These are phyloP conservation scores for Hetaerina americana DNA, from an alignment of 1,140 invertebrate genomes.

Conservation along the genomic window DNA sequence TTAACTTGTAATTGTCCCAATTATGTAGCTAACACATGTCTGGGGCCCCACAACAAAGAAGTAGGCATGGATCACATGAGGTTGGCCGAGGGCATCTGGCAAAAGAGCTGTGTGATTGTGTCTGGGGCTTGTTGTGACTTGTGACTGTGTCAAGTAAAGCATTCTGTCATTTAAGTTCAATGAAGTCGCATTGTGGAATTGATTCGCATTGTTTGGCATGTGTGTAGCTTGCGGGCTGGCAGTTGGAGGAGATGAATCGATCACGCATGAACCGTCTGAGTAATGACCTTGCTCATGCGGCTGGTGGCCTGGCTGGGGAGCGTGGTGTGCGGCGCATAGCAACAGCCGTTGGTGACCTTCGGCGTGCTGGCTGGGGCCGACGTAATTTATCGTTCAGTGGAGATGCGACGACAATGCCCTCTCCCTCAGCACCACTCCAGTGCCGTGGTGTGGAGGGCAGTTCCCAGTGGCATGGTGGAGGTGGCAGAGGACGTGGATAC, in stretches of 20 bases:
- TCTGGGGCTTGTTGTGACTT: too few relatives aligned
- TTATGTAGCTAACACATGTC: too few relatives aligned
- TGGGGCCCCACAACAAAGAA: too few relatives aligned
- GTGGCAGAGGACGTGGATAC: background rate
- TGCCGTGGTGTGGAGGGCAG: background rate
- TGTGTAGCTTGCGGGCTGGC: background rate
- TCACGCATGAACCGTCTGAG: background rate
- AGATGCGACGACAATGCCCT: background rate
- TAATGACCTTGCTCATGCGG: background rate
- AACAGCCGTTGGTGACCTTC: background rate
- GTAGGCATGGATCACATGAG: too few relatives aligned
- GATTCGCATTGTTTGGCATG: background rate
- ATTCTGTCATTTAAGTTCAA: too few relatives aligned
- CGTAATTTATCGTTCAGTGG: background rate
- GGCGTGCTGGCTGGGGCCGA: background rate
- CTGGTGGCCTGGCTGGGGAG: background rate
- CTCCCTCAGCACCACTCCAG: background rate
- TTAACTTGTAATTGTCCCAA: too few relatives aligned
- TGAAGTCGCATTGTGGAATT: too few relatives aligned
- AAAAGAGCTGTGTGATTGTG: too few relatives aligned
- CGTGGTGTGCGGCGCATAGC: background rate
- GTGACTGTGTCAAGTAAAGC: too few relatives aligned
- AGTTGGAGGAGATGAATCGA: background rate
- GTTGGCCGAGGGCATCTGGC: too few relatives aligned
- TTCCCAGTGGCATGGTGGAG: background rate